phyloP scores from a whole-genome alignment of 2,888 invertebrate genomes.

The Ochlodes sylvanus region DNA sequence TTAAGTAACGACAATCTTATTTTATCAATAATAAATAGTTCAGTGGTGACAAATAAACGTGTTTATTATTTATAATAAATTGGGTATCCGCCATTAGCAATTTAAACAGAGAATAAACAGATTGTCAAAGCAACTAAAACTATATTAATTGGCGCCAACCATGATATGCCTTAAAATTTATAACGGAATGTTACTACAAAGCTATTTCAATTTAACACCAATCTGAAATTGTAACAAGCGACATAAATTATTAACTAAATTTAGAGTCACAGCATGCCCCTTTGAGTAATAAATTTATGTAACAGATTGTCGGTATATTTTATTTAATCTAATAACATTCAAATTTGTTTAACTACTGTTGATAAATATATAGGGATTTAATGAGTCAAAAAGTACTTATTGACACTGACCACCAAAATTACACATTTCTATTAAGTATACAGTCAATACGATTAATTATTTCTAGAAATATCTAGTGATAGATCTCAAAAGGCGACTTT shows the following conservation, averaged over 20 bases:
- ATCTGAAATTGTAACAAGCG: slow-evolving; percentile 61
- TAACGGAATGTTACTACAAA: slow-evolving; percentile 69
- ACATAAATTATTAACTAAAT: slow-evolving; percentile 42
- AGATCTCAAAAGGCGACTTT: slow-evolving; percentile 29
- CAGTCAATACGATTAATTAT: slow-evolving; percentile 25
- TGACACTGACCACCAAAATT: slow-evolving; percentile 36
- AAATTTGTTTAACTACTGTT: slow-evolving; percentile 37
- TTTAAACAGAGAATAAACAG: slow-evolving; percentile 62
- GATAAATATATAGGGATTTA: slow-evolving; percentile 35
- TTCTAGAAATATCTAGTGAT: slow-evolving; percentile 27
- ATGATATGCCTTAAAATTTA: slow-evolving; percentile 74
- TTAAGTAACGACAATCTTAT: neutral
- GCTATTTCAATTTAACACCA: slow-evolving; percentile 56
- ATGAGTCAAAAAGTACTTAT: slow-evolving; percentile 25
- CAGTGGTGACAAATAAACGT: neutral
- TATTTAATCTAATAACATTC: slow-evolving; percentile 37
- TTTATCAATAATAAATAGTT: neutral
- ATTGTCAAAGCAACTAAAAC: slow-evolving; percentile 62
- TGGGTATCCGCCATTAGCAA: slow-evolving; percentile 17
- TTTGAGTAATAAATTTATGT: slow-evolving; percentile 31
- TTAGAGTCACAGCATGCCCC: slow-evolving; percentile 35
- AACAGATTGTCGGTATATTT: slow-evolving; percentile 44
- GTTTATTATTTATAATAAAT: slow-evolving; percentile 2
- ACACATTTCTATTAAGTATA: slow-evolving; percentile 28
- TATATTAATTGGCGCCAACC: slow-evolving; percentile 60